Evolutionary conservation across 2,888 invertebrate species (phyloP), one percentile per base, ranked within the genome.

Genomic region (Galerucella calmariensis): DNA sequence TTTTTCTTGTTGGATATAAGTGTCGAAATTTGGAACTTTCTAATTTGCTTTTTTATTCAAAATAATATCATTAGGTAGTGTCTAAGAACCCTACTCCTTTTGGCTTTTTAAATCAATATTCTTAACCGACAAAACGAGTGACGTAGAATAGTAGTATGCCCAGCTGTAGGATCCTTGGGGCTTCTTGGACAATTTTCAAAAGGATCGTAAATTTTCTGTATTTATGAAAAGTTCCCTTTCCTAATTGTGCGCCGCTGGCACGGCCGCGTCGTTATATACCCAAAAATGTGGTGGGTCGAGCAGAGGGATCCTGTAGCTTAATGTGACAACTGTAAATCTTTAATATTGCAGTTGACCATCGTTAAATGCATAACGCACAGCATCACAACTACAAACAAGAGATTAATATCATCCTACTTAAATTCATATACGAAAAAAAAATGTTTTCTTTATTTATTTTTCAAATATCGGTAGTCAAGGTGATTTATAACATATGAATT

Each of bases 261-360:
- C 4, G 9, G 20, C 9, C 16, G 16, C 14, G 51, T 35, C 20
- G 59, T 68, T 24, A 12, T 10, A 20, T 4, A 35, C 35, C 35
- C 44, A 75, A 16, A 46, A 69, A 79, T 79, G 79, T 77, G 75
- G 77, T 76, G 78, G 73, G 76, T 76, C 76, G 74, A 78, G 78
- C 79, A 73, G 74, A 51, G 77, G 75, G 77, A 76, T 76, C 82
- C 82, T 77, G 78, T 75, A 77, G 81, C 79, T 81, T 83, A 83
- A 83, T 82, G 80, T 82, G 83, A 83, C 83, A 83, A 82, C 83
- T 78, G 79, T 83, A 83, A 83, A 83, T 83, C 82, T 83, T 81
- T 77, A 78, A 81, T 79, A 81, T 79, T 80, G 80, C 79, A 79
- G 80, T 80, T 80, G 82, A 81, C 80, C 81, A 78, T 75, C 75